phyloP scores from a whole-genome alignment of 53 echinoderm and acorn worm genomes.

The Temnopleurus reevesii region DNA sequence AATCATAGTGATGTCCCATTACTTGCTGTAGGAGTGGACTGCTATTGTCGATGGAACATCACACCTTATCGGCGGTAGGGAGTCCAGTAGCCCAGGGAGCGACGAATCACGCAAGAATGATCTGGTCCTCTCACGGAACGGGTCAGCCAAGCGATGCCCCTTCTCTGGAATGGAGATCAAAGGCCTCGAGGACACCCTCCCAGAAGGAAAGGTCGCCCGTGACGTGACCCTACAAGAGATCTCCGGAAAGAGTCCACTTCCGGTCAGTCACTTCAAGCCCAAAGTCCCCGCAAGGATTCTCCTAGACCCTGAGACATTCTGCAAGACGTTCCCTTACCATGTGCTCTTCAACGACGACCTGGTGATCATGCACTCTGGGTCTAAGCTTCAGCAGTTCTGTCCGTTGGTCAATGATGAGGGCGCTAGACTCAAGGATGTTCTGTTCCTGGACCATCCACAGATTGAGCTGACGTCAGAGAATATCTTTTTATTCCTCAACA shows the following conservation, averaged over 20 bases:
- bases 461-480: constrained; percentile 68
- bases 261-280: constrained; percentile 48
- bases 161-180: constrained; percentile 54
- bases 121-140: not conserved
- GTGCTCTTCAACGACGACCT: constrained; percentile 77
- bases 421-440: constrained; percentile 68
- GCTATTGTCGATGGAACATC: constrained; percentile 60
- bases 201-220: not conserved
- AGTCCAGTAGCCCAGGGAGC: not conserved
- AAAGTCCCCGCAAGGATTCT: constrained; percentile 65
- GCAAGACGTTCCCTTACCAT: constrained; percentile 85
- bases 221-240: not conserved
- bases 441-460: constrained; percentile 76
- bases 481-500: constrained; percentile 71
- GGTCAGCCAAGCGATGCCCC: constrained; percentile 3
- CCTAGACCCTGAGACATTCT: constrained; percentile 76
- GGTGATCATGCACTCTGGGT: constrained; percentile 70
- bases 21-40: constrained; percentile 88
- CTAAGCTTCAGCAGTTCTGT: constrained; percentile 75
- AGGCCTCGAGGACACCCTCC: not conserved
- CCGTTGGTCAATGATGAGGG: constrained; percentile 58
- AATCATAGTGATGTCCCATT: no score
- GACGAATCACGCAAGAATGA: not conserved
- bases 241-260: constrained; percentile 19
- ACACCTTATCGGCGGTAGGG: constrained; percentile 38